Base-by-base conservation (phyloP, 2,888 invertebrate species). In the Drosophila suboccidentalis region DNA sequence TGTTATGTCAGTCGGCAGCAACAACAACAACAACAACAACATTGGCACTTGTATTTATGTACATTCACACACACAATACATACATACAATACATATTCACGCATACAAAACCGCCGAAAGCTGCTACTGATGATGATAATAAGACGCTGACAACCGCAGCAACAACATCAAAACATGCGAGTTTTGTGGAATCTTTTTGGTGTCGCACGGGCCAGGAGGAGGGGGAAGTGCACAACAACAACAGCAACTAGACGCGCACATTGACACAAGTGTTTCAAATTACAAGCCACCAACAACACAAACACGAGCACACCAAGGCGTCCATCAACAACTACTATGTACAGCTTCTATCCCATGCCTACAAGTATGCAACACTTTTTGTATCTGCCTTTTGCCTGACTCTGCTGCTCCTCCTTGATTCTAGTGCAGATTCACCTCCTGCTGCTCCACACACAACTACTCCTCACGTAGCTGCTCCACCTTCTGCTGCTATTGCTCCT, bases 211-310 rank as follows among this genome's bases (percentile, higher is more conserved):
- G 29, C 9, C 51, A 44, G 43, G 13, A 10, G 1, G 26, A 43
- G 43, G 17, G 26, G 50, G 13, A 9, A 8, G 8, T 29, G 5
- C 4, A 26, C 69, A 55, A 59, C 71, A 46, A 46, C 10, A 34
- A 26, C 34, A 43, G 22, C 22, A 46, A 26, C n/a, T 15, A 10
- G 34, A 32, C 26, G 15, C 29, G 10, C 47, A 81, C 82, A 78
- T 78, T 90, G 91, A 79, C 91, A 90, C 91, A 92, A 92, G 92
- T 91, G 92, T 89, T 91, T 90, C 86, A 80, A 92, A 92, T 92
- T 92, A 91, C 90, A 91, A 81, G 82, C 71, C 63, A 62, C 46
- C 71, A 58, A 54, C 78, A 36, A 62, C 68, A 77, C 44, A 73
- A 63, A 51, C 62, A 71, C 34, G 58, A 60, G 44, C 64, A 59